Evolutionary conservation across 2,113 vertebrate species (phyloP).

Genomic region (Ibidorhyncha struthersii): DNA sequence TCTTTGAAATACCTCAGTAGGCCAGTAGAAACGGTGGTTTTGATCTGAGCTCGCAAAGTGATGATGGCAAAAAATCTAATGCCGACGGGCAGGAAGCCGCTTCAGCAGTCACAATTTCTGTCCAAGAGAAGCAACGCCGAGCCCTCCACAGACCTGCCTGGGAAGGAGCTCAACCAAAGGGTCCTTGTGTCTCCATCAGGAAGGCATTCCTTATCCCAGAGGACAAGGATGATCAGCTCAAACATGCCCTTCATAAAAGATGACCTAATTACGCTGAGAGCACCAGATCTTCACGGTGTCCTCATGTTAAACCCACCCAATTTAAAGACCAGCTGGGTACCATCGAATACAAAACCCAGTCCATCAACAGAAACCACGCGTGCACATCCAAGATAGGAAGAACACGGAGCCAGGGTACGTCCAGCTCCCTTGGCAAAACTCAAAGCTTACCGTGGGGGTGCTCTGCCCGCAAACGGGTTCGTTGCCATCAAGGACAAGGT

Average conservation of each 20-base stretch:
- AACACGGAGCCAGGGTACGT: fast-evolving
- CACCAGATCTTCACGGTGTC: not conserved
- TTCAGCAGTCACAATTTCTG: not conserved
- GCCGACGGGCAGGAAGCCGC: not conserved
- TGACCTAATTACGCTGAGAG: not conserved
- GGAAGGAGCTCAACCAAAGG: not conserved
- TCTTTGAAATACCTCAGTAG: not conserved
- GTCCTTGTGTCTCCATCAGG: not conserved
- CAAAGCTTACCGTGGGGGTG: slow-evolving; percentile 80
- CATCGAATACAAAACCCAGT: not conserved
- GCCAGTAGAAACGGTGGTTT: not conserved
- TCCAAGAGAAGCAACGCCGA: not conserved
- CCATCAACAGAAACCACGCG: not conserved
- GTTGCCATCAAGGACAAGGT: slow-evolving; percentile 83
- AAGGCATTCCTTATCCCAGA: not conserved
- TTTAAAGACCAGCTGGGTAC: not conserved
- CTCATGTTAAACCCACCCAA: not conserved
- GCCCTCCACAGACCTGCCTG: not conserved
- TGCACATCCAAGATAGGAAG: fast-evolving
- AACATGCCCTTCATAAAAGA: not conserved
- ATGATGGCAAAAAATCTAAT: not conserved
- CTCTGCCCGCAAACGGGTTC: slow-evolving; percentile 84
- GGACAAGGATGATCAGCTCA: not conserved
- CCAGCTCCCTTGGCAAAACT: not conserved
- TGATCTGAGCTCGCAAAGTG: not conserved